phyloP scores from a whole-genome alignment of 2,113 vertebrate species.

The Eira barbara region DNA sequence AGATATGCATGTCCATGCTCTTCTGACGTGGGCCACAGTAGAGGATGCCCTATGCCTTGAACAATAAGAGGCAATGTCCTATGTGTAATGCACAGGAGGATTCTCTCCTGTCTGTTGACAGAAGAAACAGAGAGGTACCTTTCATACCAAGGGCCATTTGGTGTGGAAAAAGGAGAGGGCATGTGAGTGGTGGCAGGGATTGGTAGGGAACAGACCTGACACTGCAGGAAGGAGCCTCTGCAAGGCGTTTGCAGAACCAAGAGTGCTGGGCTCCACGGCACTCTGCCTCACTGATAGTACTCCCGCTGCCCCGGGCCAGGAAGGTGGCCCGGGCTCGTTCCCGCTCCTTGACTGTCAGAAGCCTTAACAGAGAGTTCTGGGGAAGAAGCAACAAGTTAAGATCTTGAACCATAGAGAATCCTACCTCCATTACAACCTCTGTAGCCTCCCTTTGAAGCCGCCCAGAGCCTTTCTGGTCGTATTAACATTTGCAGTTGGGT shows the following conservation, averaged over 20 bases:
- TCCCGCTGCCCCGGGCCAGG: constrained; percentile 84
- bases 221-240: constrained; percentile 90
- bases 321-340: constrained; percentile 87
- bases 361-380: constrained; percentile 92
- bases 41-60: background rate
- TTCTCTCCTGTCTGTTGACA: background rate
- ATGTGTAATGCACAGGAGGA: background rate
- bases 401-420: background rate
- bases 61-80: background rate
- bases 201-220: constrained; percentile 86
- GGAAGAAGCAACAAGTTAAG: constrained; percentile 22
- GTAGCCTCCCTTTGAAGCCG: background rate
- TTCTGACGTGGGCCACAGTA: background rate
- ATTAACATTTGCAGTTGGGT: background rate
- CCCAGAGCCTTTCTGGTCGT: background rate
- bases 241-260: constrained; percentile 92
- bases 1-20: background rate
- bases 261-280: constrained; percentile 86
- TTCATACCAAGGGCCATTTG: background rate
- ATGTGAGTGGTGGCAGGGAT: fast-evolving
- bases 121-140: background rate
- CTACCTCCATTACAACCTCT: background rate
- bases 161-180: background rate
- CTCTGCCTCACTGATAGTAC: constrained; percentile 85
- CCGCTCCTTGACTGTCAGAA: constrained; percentile 92